Conservation (phyloP, 2,888 invertebrate species). For the Ceriagrion tenellum region DNA sequence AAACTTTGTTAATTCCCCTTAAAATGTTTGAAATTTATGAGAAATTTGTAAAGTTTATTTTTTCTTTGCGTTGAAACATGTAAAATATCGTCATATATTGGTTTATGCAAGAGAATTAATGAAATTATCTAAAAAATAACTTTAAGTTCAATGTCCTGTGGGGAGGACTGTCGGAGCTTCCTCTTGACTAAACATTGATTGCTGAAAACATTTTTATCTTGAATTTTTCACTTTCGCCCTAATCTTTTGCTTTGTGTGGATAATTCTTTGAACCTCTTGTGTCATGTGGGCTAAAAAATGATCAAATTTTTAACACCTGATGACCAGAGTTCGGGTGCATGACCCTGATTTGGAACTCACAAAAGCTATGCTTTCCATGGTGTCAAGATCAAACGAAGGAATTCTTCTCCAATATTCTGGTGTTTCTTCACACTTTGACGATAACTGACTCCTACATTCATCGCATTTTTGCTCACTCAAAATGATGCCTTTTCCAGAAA, state of each 20-base stretch:
- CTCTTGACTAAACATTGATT: neutral
- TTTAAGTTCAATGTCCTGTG: too few relatives aligned
- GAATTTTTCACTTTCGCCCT: neutral
- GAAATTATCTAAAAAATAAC: too few relatives aligned
- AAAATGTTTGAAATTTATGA: too few relatives aligned
- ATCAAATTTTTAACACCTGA: conserved; percentile 37
- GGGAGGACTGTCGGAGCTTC: too few relatives aligned
- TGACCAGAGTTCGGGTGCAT: neutral
- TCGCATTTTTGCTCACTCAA: neutral
- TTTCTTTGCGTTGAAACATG: too few relatives aligned
- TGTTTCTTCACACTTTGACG: neutral
- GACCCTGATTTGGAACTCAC: neutral
- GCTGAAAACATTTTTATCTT: neutral
- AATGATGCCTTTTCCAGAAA: neutral
- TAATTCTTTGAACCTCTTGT: neutral
- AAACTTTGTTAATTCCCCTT: too few relatives aligned
- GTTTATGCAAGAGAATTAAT: too few relatives aligned
- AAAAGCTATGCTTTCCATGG: neutral
- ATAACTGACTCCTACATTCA: neutral
- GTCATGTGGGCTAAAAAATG: neutral
- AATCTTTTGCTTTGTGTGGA: neutral
- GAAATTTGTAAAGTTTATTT: too few relatives aligned
- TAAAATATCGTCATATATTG: too few relatives aligned
- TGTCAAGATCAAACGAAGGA: neutral
- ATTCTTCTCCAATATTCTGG: neutral